Percentiles rank a stretch among this genome's conserved stretches.
phyloP scores from a whole-genome alignment of 2,888 invertebrate genomes.

The Agrypnus murinus region DNA sequence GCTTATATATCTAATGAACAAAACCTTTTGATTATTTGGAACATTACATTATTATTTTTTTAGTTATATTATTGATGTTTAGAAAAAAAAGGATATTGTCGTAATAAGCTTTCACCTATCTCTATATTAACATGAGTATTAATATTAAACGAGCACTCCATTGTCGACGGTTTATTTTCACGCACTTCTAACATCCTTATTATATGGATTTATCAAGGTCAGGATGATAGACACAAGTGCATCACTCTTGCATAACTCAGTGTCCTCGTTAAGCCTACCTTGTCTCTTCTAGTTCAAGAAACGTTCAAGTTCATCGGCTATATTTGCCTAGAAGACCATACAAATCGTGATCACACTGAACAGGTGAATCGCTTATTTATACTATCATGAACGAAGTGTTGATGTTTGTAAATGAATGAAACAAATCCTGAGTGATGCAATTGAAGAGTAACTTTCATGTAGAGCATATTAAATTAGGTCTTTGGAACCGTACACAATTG shows the following conservation, averaged over 20 bases:
- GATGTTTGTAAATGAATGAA: constrained; percentile 10
- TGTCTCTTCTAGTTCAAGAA: constrained; percentile 30
- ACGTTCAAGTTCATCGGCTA: constrained; percentile 31
- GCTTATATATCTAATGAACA: too few relatives aligned
- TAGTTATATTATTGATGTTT: too few relatives aligned
- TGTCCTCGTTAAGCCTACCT: constrained; percentile 30
- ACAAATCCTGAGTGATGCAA: neutral
- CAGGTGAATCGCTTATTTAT: constrained; percentile 37
- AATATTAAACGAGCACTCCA: too few relatives aligned
- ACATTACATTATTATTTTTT: too few relatives aligned
- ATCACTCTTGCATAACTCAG: constrained; percentile 34
- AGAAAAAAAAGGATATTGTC: too few relatives aligned
- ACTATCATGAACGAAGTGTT: constrained; percentile 28
- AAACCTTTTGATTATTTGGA: too few relatives aligned
- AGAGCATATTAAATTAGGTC: too few relatives aligned
- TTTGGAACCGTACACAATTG: too few relatives aligned
- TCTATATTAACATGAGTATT: too few relatives aligned
- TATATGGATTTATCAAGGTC: constrained; percentile 17
- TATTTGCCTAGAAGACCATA: constrained; percentile 15
- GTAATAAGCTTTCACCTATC: too few relatives aligned
- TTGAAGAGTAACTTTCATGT: neutral
- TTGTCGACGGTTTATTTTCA: neutral
- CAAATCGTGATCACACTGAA: constrained; percentile 30
- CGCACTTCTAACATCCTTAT: constrained; percentile 2
- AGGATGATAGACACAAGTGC: constrained; percentile 17